phyloP scores from a whole-genome alignment of 2,888 invertebrate species.

The Pandemis heparana region DNA sequence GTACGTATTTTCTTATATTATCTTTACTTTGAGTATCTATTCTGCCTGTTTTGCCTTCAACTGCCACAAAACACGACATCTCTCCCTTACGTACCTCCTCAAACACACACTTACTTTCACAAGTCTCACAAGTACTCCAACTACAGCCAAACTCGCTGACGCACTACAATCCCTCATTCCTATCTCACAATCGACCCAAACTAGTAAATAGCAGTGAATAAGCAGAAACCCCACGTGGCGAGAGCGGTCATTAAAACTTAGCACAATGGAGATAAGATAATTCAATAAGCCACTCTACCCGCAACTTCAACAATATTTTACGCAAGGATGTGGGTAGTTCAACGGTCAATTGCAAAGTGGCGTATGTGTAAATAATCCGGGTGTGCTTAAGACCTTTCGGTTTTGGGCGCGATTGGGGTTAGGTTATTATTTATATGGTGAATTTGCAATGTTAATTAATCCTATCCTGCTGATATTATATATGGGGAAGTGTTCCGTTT shows the following conservation, averaged over 20 bases:
- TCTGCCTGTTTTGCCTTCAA: no score
- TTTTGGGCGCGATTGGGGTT: neutral
- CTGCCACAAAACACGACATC: no score
- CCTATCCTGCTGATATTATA: conserved; percentile 31
- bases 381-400: neutral
- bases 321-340: conserved; percentile 52
- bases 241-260: conserved; percentile 77
- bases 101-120: neutral
- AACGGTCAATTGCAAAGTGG: neutral
- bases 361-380: neutral
- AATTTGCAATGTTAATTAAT: conserved; percentile 43
- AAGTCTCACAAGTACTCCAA: neutral
- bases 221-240: conserved; percentile 39
- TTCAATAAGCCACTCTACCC: conserved; percentile 75
- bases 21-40: no score
- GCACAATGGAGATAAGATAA: conserved; percentile 75
- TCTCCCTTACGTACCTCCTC: neutral
- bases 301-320: conserved; percentile 65
- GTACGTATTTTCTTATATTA: no score
- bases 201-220: conserved; percentile 35
- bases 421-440: conserved; percentile 40
- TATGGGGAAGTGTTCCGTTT: conserved; percentile 24
- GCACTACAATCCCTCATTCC: conserved; percentile 10
- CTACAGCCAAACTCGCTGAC: conserved; percentile 6
- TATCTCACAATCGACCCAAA: conserved; percentile 22